These are phyloP conservation scores for Pachycephala philippinensis DNA, from an alignment of 2,113 vertebrate species.

Conservation along the genomic window DNA sequence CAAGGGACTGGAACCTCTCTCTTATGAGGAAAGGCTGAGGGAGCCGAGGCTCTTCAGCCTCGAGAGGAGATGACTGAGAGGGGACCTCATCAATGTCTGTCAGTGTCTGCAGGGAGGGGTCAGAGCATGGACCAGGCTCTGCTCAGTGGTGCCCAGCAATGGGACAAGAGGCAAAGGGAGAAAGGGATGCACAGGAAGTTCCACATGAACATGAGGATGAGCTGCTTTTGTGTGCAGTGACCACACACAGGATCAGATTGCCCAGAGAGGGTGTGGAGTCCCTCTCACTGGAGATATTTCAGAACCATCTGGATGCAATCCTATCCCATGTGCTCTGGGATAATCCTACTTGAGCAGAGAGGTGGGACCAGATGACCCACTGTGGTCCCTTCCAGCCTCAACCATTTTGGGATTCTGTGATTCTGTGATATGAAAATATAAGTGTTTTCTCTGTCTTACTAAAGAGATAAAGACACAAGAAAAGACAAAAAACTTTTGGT, in stretches of 20 bases:
- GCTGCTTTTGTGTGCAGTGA: neutral
- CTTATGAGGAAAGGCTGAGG: neutral
- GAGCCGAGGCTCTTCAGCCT: neutral
- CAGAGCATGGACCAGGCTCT: neutral
- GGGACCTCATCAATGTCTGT: rapidly evolving
- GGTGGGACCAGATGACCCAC: neutral
- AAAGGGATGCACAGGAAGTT: rapidly evolving
- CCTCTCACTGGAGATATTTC: neutral
- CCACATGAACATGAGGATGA: neutral
- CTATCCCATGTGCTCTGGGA: neutral
- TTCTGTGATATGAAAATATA: neutral
- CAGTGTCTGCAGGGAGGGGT: neutral
- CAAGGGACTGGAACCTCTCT: neutral
- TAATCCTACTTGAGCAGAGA: too few species aligned
- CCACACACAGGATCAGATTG: rapidly evolving
- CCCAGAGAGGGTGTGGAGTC: neutral
- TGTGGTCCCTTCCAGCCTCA: neutral
- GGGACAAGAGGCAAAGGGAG: rapidly evolving
- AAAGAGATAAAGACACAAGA: neutral
- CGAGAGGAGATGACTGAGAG: rapidly evolving
- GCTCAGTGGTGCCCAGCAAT: neutral
- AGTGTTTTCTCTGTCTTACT: neutral
- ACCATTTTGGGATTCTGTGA: neutral
- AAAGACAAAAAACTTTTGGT: neutral
- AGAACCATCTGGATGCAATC: neutral